These are phyloP conservation scores for Sinopyrophorus schimmeli DNA, from an alignment of 2,888 invertebrate genomes.

Conservation along the genomic window DNA sequence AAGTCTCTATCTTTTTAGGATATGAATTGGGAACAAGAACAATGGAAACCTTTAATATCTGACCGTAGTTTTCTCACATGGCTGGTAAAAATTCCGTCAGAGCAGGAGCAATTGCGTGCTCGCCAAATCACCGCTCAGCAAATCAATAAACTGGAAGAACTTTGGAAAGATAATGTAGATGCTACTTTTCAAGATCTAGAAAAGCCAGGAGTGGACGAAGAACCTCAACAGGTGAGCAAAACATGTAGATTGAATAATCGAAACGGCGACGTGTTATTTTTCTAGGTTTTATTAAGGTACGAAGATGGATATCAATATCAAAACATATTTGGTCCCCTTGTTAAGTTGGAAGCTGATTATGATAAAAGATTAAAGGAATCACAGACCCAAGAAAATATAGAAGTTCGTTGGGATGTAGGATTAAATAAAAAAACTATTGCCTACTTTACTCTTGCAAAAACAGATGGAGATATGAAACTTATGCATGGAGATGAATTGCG, in stretches of 20 bases:
- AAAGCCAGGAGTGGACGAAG: constrained; percentile 97
- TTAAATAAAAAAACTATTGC: constrained; percentile 98
- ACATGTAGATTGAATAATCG: too few relatives aligned
- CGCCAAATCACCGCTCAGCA: constrained; percentile 97
- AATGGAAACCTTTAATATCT: constrained; percentile 97
- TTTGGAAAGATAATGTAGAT: constrained; percentile 98
- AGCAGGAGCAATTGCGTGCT: constrained; percentile 93
- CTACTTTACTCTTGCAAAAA: constrained; percentile 95
- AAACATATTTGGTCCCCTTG: constrained; percentile 95
- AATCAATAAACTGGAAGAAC: constrained; percentile 95
- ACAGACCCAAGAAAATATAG: constrained; percentile 97
- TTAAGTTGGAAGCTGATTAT: constrained; percentile 97
- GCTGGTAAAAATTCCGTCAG: constrained; percentile 97
- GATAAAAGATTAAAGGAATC: constrained; percentile 97
- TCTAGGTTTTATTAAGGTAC: constrained; percentile 66
- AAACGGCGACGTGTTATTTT: constrained; percentile 7
- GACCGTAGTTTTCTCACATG: constrained; percentile 96
- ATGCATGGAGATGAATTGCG: constrained; percentile 99
- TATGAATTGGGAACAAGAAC: constrained; percentile 99
- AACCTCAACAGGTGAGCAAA: constrained; percentile 83
- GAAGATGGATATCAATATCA: constrained; percentile 99
- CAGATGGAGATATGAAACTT: constrained; percentile 96
- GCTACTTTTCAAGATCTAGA: constrained; percentile 98
- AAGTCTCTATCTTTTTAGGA: constrained; percentile 62
- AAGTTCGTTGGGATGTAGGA: constrained; percentile 98